Evolutionary conservation across 2,113 vertebrate species (phyloP).

Genomic region (Dasypus novemcinctus): DNA sequence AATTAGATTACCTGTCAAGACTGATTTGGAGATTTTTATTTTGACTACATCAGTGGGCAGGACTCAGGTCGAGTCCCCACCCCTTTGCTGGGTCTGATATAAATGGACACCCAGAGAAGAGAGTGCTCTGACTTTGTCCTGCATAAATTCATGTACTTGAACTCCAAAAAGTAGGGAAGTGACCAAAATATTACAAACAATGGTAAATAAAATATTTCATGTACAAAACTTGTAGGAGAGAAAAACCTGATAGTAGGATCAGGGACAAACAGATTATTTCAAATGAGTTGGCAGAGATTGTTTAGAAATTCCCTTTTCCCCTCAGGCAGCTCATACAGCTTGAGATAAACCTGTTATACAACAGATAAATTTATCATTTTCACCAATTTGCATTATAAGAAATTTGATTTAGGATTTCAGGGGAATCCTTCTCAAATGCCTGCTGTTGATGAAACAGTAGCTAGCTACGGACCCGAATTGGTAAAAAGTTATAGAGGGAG

Average conservation of each 20-base stretch:
- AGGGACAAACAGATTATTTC: slow-evolving; percentile 37
- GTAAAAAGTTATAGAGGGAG: slow-evolving; percentile 61
- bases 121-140: neutral
- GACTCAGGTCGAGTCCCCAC: too few relatives aligned
- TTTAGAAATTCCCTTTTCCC: slow-evolving; percentile 48
- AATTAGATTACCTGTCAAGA: too few relatives aligned
- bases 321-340: slow-evolving; percentile 38
- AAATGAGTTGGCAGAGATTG: neutral
- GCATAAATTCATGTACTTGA: slow-evolving; percentile 5
- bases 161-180: too few relatives aligned
- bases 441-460: slow-evolving; percentile 71
- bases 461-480: slow-evolving; percentile 66
- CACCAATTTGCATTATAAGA: slow-evolving; percentile 66
- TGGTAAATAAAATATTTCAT: neutral
- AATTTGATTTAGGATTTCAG: slow-evolving; percentile 68
- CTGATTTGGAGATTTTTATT: too few relatives aligned
- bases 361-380: slow-evolving; percentile 71
- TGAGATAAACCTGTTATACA: slow-evolving; percentile 56
- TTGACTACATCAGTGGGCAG: too few relatives aligned
- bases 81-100: too few relatives aligned
- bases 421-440: slow-evolving; percentile 55
- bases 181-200: slow-evolving; percentile 18
- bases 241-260: neutral
- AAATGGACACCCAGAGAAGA: too few relatives aligned
- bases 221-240: neutral